Conservation (phyloP, 2,797 vertebrate genomes). For the Scarus forsteni region DNA sequence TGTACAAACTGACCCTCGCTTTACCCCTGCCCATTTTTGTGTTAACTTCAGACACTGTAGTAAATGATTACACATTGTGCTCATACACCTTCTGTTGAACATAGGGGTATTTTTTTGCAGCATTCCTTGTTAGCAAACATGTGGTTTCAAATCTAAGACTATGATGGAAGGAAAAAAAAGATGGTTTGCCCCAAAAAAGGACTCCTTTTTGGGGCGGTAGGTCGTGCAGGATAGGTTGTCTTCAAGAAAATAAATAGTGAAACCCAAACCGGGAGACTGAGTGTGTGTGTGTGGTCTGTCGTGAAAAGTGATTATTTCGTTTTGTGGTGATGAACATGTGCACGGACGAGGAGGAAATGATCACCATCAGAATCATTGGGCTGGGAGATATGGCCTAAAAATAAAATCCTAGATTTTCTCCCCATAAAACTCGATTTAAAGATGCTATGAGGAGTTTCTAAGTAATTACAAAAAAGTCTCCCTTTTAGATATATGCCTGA, state of each 20-base stretch:
- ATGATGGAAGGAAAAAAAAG: conserved; percentile 83
- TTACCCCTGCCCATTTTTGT: conserved; percentile 85
- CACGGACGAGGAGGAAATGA: no score
- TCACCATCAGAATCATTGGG: no score
- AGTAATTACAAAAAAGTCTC: no score
- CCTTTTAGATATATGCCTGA: no score
- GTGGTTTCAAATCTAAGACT: conserved; percentile 93
- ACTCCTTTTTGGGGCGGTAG: conserved; percentile 83
- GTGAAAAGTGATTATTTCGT: conserved; percentile 16
- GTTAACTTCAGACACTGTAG: conserved; percentile 96
- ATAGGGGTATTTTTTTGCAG: conserved; percentile 91
- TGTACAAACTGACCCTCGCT: conserved; percentile 85
- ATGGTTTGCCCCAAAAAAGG: conserved; percentile 88
- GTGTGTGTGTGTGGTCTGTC: conserved; percentile 65
- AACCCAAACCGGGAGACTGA: conserved; percentile 80
- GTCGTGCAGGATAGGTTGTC: conserved; percentile 94
- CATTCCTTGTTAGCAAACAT: conserved; percentile 99
- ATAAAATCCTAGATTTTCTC: no score
- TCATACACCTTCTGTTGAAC: conserved; percentile 97
- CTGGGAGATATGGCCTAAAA: no score
- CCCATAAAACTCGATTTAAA: no score
- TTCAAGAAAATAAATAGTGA: conserved; percentile 99
- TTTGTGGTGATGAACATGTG: no score
- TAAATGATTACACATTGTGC: conserved; percentile 96
- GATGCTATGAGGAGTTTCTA: no score